phyloP scores from a whole-genome alignment of 1,140 invertebrate species.

The Procambarus clarkii region DNA sequence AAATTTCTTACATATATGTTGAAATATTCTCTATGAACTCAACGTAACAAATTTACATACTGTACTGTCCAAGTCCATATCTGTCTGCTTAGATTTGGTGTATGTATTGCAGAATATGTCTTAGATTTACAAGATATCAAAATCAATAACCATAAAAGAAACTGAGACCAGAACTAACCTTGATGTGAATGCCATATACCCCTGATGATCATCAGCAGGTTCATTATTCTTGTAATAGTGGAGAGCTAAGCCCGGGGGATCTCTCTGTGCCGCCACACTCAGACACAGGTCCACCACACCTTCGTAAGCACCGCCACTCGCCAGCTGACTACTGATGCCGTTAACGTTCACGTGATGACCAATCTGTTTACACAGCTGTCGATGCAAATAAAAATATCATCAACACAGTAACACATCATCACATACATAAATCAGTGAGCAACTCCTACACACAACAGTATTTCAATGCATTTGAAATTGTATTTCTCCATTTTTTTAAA shows the following conservation, averaged over 20 bases:
- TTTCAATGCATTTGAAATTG: too few species aligned
- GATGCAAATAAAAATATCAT: constrained; percentile 11
- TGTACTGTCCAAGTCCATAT: too few species aligned
- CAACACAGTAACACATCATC: not conserved
- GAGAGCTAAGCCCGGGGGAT: constrained; percentile 91
- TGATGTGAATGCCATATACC: constrained; percentile 73
- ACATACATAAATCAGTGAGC: not conserved
- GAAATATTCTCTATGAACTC: too few species aligned
- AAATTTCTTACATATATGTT: too few species aligned
- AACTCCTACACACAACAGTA: too few species aligned
- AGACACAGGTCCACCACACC: constrained; percentile 93
- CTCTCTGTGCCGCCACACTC: constrained; percentile 87
- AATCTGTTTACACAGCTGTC: constrained; percentile 89
- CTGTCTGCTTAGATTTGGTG: too few species aligned
- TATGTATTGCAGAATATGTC: too few species aligned
- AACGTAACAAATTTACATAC: too few species aligned
- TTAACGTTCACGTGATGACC: constrained; percentile 86
- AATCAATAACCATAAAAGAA: too few species aligned
- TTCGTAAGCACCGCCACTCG: constrained; percentile 84
- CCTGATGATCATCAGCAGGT: constrained; percentile 83
- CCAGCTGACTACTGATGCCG: constrained; percentile 86
- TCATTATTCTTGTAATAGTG: constrained; percentile 93
- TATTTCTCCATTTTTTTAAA: too few species aligned
- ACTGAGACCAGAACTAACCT: constrained; percentile 49
- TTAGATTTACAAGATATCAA: too few species aligned